Percentiles rank a stretch among this genome's conserved stretches.
phyloP scores from a whole-genome alignment of 2,888 invertebrate species.

The Sphaeridia pumilis region DNA sequence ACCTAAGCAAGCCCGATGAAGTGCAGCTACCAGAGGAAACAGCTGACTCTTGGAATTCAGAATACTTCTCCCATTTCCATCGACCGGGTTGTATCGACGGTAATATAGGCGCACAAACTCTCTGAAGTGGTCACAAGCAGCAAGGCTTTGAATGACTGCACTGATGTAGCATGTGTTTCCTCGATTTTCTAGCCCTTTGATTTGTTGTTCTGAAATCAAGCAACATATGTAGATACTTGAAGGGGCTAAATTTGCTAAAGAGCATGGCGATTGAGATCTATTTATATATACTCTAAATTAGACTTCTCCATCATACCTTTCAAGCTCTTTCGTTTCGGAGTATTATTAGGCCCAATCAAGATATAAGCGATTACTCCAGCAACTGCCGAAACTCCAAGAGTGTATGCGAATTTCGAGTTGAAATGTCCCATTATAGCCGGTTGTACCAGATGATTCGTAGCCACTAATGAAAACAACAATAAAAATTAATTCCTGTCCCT shows the following conservation, averaged over 20 bases:
- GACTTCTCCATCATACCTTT: slow-evolving; percentile 1
- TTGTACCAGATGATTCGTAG: too few relatives aligned
- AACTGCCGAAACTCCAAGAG: slow-evolving; percentile 9
- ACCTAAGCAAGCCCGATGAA: slow-evolving; percentile 15
- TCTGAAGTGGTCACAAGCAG: slow-evolving; percentile 13
- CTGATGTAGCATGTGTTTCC: slow-evolving; percentile 13
- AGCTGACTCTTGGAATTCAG: slow-evolving; percentile 10
- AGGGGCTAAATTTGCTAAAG: not conserved
- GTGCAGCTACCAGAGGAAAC: slow-evolving; percentile 11
- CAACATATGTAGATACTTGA: not conserved
- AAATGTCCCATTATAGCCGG: slow-evolving; percentile 12
- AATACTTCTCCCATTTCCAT: slow-evolving; percentile 3
- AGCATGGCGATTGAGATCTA: too few relatives aligned
- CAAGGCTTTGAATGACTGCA: slow-evolving; percentile 14
- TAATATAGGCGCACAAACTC: slow-evolving; percentile 2
- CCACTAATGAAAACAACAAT: too few relatives aligned
- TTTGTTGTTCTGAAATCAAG: slow-evolving; percentile 2
- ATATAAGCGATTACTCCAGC: slow-evolving; percentile 14
- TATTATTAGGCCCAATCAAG: slow-evolving; percentile 9
- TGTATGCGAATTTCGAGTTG: slow-evolving; percentile 9
- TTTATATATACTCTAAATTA: not conserved
- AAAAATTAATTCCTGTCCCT: too few relatives aligned
- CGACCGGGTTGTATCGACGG: slow-evolving; percentile 5
- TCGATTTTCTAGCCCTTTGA: slow-evolving; percentile 11
- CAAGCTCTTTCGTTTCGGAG: not conserved